These are phyloP conservation scores for Mellilla xanthometata DNA, from an alignment of 2,888 invertebrate genomes.

Conservation along the genomic window DNA sequence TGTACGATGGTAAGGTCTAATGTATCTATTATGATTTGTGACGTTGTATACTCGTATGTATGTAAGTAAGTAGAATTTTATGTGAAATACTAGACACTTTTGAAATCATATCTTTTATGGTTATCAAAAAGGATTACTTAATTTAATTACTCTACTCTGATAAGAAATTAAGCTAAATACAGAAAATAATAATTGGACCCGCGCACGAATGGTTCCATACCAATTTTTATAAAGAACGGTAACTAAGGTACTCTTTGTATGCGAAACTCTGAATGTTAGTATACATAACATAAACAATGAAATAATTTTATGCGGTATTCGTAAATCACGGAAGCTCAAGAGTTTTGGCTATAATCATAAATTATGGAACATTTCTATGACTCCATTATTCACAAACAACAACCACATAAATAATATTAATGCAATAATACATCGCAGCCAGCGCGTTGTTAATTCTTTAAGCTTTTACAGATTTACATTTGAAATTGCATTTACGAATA, in stretches of 20 bases:
- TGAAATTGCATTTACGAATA: neutral
- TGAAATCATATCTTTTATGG: too few relatives aligned
- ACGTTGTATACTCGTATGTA: neutral
- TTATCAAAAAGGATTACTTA: too few relatives aligned
- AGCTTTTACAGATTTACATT: conserved; percentile 4
- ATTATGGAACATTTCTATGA: conserved; percentile 12
- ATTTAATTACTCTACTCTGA: too few relatives aligned
- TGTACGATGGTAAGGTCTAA: neutral
- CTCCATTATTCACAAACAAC: conserved; percentile 9
- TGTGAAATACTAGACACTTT: too few relatives aligned
- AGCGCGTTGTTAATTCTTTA: conserved; percentile 5
- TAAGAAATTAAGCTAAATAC: too few relatives aligned
- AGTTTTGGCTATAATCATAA: conserved; percentile 12
- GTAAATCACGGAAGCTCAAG: conserved; percentile 13
- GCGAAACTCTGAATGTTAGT: too few relatives aligned
- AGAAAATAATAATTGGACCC: too few relatives aligned
- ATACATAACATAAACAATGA: neutral
- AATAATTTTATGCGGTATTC: neutral
- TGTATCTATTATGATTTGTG: neutral
- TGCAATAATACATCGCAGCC: conserved; percentile 12
- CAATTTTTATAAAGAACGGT: too few relatives aligned
- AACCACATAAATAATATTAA: conserved; percentile 12
- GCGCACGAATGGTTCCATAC: too few relatives aligned
- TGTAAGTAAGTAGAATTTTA: too few relatives aligned
- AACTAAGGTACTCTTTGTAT: too few relatives aligned